A percentile compares a stretch with the other conserved stretches of the same genome.
phyloP scores from a whole-genome alignment of 2,888 invertebrate genomes.

The Sphaerophoria taeniata region DNA sequence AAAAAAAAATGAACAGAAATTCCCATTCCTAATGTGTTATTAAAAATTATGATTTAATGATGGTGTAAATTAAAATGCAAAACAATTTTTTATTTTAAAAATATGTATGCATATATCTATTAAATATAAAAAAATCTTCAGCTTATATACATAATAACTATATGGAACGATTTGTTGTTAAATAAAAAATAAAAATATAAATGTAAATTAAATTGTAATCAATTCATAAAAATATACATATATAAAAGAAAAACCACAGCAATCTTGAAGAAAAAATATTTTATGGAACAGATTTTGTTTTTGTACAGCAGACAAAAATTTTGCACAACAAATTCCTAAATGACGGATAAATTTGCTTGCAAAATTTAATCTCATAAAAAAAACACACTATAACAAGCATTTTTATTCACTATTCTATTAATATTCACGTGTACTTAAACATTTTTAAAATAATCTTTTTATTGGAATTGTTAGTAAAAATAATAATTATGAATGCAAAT shows the following conservation, averaged over 20 bases:
- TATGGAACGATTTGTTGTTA: slow-evolving; percentile 14
- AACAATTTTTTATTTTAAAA: slow-evolving; percentile 26
- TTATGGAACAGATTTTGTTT: not conserved
- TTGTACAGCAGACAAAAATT: slow-evolving; percentile 33
- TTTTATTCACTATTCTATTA: slow-evolving; percentile 22
- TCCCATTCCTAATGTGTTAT: slow-evolving; percentile 24
- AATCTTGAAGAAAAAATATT: slow-evolving; percentile 6
- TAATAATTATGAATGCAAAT: too few relatives aligned
- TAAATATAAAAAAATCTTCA: slow-evolving; percentile 41
- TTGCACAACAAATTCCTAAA: slow-evolving; percentile 41
- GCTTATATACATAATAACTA: slow-evolving; percentile 58
- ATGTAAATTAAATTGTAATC: slow-evolving; percentile 6
- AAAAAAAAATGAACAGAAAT: slow-evolving; percentile 49
- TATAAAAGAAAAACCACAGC: slow-evolving; percentile 61
- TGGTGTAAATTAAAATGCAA: slow-evolving; percentile 75
- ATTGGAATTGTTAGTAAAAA: too few relatives aligned
- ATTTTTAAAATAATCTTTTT: too few relatives aligned
- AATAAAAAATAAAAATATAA: slow-evolving; percentile 28
- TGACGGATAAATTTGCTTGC: slow-evolving; percentile 37
- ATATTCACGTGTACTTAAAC: too few relatives aligned
- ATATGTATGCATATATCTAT: slow-evolving; percentile 4
- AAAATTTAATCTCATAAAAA: not conserved
- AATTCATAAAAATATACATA: slow-evolving; percentile 13
- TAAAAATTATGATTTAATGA: slow-evolving; percentile 62
- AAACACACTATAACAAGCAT: slow-evolving; percentile 13